Base-by-base conservation (phyloP, 2,113 vertebrate species). In the Nicator chloris region DNA sequence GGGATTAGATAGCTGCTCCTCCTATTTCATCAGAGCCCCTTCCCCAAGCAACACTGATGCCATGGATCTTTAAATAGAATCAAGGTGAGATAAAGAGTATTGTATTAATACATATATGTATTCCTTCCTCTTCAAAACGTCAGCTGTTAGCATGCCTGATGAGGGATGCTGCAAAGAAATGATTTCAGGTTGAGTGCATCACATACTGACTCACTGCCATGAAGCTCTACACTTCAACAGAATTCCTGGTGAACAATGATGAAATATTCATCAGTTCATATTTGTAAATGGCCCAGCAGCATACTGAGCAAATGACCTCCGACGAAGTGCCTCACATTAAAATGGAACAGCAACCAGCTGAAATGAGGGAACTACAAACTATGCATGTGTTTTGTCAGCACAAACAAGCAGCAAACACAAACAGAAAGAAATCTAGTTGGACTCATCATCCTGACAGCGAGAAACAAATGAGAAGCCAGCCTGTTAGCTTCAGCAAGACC, bases 211-310 rank as follows among this genome's bases (percentile, higher is more conserved):
- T 91, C 73, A 26, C 63, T 60, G 83, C 83, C 95, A 93, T 19
- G 77, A 91, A 96, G 92, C 80, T 71, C 80, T 44, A 83, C 61
- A 44, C 88, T 96, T 95, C 80, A 72, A 84, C 82, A 66, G 87
- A 88, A 95, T 93, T 97, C 96, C 93, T 80, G 61, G 93, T 66
- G 93, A 89, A 97, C 15, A 1, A 82, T 31, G 3, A 97, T 98
- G 97, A 98, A 98, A 98, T 96, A 97, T 97, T 97, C 95, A 97
- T 97, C 95, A 95, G 94, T 86, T 83, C 88, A 72, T 88, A 89
- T 96, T 95, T 82, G 80, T 93, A 97, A 95, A 80, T 70, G 78
- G 95, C 95, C 95, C 84, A 66, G 96, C 88, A 94, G 82, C 61
- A 92, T 45, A 70, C 94, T 40, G 61, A 97, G 94, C 85, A 86